Percentiles rank a stretch among this genome's conserved stretches.
Conservation (phyloP, 2,113 vertebrate genomes). For the Lepisosteus osseus region DNA sequence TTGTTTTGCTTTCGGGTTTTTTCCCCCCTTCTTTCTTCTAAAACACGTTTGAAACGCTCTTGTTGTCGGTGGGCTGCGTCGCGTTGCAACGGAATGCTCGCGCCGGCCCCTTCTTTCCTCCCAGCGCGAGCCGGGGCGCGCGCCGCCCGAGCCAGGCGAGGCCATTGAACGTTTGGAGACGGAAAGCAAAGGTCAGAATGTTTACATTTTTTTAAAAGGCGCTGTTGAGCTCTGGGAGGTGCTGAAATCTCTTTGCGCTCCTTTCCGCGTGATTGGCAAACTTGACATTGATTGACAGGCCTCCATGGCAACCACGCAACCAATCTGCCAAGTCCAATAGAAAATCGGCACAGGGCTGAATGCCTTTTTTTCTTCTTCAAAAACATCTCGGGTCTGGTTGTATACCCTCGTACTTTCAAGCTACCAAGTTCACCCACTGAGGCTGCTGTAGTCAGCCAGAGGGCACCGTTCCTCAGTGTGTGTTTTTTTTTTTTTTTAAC, state of each 20-base stretch:
- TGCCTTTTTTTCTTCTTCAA: conserved; percentile 66
- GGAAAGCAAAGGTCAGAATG: conserved; percentile 62
- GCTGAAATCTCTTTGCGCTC: conserved; percentile 56
- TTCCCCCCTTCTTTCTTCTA: too few relatives aligned
- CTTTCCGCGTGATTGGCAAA: conserved; percentile 82
- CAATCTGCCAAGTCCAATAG: conserved; percentile 89
- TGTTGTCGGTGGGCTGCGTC: background rate
- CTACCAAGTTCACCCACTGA: conserved; percentile 55
- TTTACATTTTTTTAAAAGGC: conserved; percentile 61
- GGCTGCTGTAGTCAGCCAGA: conserved; percentile 59
- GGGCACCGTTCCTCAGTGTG: conserved; percentile 43
- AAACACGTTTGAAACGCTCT: background rate
- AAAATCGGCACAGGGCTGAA: conserved; percentile 68
- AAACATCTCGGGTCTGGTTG: conserved; percentile 64
- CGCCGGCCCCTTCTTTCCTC: conserved; percentile 6
- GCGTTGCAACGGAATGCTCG: conserved; percentile 15
- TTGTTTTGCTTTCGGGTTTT: too few relatives aligned
- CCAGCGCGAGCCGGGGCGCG: conserved; percentile 24
- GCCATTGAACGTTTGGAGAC: conserved; percentile 50
- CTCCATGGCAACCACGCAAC: conserved; percentile 81
- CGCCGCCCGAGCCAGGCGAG: background rate
- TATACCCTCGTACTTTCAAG: conserved; percentile 64
- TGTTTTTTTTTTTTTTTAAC: conserved; percentile 34
- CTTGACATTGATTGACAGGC: conserved; percentile 88
- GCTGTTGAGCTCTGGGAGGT: conserved; percentile 70